A percentile compares a stretch with the other conserved stretches of the same genome.
These are phyloP conservation scores for Loxodonta africana DNA, from an alignment of 2,113 vertebrate species.

Conservation along the genomic window DNA sequence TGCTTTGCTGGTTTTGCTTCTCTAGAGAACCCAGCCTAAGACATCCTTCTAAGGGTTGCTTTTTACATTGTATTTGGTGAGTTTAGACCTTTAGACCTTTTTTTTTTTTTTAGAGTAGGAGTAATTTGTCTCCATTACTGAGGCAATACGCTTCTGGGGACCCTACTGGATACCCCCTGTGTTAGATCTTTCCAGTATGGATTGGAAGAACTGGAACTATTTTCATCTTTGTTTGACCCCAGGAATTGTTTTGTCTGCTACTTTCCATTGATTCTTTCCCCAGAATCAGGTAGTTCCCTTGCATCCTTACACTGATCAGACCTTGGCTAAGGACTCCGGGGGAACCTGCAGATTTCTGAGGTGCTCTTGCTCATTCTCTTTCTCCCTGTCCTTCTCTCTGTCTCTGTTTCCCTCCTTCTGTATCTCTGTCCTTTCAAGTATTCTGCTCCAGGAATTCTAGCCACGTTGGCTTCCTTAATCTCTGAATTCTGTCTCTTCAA, in stretches of 20 bases:
- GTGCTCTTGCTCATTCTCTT: not conserved
- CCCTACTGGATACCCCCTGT: not conserved
- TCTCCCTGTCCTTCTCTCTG: no score
- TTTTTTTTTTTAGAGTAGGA: not conserved
- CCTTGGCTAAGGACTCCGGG: not conserved
- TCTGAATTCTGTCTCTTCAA: not conserved
- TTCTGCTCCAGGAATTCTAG: not conserved
- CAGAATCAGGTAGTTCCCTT: not conserved
- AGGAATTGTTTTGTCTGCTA: not conserved
- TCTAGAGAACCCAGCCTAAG: no score
- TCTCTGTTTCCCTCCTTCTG: no score
- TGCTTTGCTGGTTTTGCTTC: no score
- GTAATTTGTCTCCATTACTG: not conserved
- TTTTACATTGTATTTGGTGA: no score
- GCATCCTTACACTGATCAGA: not conserved
- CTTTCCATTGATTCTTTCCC: not conserved
- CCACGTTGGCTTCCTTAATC: not conserved
- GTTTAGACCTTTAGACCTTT: no score
- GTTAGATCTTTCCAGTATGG: not conserved
- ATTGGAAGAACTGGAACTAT: not conserved
- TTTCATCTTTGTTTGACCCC: not conserved
- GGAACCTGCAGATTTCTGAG: not conserved
- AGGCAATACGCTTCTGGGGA: not conserved
- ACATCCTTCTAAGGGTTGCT: no score
- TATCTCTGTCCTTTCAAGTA: not conserved